A percentile compares a stretch with the other conserved stretches of the same genome.
These are phyloP conservation scores for Venturia canescens DNA, from an alignment of 1,140 invertebrate species.

Conservation along the genomic window DNA sequence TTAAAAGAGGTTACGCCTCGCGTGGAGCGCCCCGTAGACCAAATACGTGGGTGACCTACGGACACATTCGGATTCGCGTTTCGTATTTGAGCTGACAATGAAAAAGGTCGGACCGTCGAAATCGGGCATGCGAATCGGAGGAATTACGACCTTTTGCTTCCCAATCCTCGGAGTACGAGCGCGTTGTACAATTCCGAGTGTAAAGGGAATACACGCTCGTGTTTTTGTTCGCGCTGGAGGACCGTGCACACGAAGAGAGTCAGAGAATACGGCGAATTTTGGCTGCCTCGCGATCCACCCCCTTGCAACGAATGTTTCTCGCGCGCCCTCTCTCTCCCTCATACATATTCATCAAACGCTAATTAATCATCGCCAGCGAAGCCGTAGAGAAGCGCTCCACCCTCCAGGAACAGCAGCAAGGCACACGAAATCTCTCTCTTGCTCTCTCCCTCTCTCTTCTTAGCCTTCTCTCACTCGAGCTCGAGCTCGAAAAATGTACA, in stretches of 20 bases:
- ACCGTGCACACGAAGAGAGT: neutral
- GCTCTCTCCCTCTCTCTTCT: neutral
- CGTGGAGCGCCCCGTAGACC: too few species aligned
- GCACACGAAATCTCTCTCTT: neutral
- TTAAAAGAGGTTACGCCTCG: too few species aligned
- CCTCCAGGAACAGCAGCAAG: conserved; percentile 18
- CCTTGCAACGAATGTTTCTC: conserved; percentile 25
- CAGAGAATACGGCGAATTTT: conserved; percentile 46
- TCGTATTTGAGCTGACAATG: too few species aligned
- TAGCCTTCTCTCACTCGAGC: neutral
- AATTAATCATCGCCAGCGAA: conserved; percentile 73
- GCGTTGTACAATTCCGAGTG: conserved; percentile 37
- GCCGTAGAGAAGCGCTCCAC: conserved; percentile 47
- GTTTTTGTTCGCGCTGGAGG: conserved; percentile 33
- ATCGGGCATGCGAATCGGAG: too few species aligned
- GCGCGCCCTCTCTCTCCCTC: conserved; percentile 61
- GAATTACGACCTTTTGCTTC: too few species aligned
- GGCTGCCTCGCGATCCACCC: conserved; percentile 49
- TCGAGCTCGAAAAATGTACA: conserved; percentile 50
- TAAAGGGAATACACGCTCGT: conserved; percentile 32
- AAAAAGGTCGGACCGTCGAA: too few species aligned
- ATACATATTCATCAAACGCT: conserved; percentile 76
- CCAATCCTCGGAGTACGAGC: too few species aligned
- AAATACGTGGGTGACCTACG: too few species aligned
- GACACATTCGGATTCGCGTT: too few species aligned